These are phyloP conservation scores for Tribolium madens DNA, from an alignment of 1,140 invertebrate species.

Conservation along the genomic window DNA sequence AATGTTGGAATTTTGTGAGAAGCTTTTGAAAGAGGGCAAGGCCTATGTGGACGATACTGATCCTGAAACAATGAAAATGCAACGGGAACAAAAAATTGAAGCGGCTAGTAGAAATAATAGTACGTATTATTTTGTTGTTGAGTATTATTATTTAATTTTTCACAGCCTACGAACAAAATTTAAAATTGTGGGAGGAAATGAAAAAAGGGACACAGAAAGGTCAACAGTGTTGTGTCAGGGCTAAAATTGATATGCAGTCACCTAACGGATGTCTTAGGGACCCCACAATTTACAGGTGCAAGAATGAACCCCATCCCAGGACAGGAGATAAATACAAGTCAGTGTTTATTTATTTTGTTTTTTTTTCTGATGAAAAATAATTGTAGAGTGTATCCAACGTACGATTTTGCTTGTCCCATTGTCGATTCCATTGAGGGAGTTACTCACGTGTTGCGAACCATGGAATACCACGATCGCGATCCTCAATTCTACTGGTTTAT, in stretches of 20 bases:
- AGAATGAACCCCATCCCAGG: constrained; percentile 91
- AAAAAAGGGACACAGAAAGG: constrained; percentile 77
- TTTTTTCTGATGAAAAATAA: constrained; percentile 35
- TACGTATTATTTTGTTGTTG: constrained; percentile 66
- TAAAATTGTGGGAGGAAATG: constrained; percentile 96
- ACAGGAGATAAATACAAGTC: constrained; percentile 97
- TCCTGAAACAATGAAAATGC: constrained; percentile 92
- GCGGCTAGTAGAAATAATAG: constrained; percentile 89
- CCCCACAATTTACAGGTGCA: constrained; percentile 99
- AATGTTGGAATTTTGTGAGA: constrained; percentile 90
- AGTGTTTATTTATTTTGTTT: constrained; percentile 4
- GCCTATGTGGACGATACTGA: constrained; percentile 98
- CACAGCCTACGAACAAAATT: constrained; percentile 87
- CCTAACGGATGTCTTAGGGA: constrained; percentile 97
- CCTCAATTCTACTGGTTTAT: constrained; percentile 98
- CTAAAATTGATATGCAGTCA: constrained; percentile 98
- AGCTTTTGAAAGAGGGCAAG: constrained; percentile 87
- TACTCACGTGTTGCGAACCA: constrained; percentile 96
- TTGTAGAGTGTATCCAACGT: constrained; percentile 96
- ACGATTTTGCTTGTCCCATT: constrained; percentile 99
- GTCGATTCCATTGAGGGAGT: constrained; percentile 98
- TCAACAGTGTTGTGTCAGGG: constrained; percentile 76
- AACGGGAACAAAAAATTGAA: constrained; percentile 90
- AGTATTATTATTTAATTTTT: constrained; percentile 43
- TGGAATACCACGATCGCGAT: constrained; percentile 98